Evolutionary conservation across 2,113 vertebrate species (phyloP), one percentile per base, ranked within the genome.

Genomic region (Haliaeetus leucogaster): DNA sequence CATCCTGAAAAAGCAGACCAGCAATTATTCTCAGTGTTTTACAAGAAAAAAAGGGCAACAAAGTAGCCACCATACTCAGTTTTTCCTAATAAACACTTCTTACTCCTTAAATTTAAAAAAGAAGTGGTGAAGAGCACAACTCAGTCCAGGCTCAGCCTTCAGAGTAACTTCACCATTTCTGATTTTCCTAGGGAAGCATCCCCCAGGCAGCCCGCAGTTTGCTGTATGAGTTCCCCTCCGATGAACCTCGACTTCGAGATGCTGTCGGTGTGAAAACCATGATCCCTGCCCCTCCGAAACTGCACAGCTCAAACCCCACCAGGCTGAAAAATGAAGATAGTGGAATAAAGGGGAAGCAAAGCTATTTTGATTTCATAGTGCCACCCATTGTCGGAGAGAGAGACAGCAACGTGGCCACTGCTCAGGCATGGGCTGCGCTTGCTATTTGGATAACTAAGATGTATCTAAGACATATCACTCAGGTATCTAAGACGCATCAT

Each of bases 301-400:
- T 2, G 0, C 25, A 6, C 0, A 25, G 22, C 21, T 84, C 61
- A 13, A 23, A 65, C 13, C 7, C 10, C 26, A 27, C 27, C 19
- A 4, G 30, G 20, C 48, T 52, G 53, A 29, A 27, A 79, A 58
- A 14, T 1, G 20, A 23, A 42, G 16, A 14, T 2, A 25, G 16
- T 1, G 79, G 52, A 15, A 25, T 27, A 4, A 47, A 20, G 20
- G 5, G 18, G 32, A 63, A 76, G 56, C 27, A 4, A 68, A 76
- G 48, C 45, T 80, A 19, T 94, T 47, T 32, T 93, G 94, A 80
- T 95, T 80, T 55, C 47, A 82, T 7, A 96, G 95, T 73, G 95
- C 97, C 97, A 95, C 96, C 95, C 91, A 21, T 93, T 56, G 97
- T 89, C 26, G 19, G 84, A 77, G 26, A 76, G 42, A 62, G 83